Evolutionary conservation across 64 coral and sea anemone species (phyloP).

Genomic region (Montipora capricornis): DNA sequence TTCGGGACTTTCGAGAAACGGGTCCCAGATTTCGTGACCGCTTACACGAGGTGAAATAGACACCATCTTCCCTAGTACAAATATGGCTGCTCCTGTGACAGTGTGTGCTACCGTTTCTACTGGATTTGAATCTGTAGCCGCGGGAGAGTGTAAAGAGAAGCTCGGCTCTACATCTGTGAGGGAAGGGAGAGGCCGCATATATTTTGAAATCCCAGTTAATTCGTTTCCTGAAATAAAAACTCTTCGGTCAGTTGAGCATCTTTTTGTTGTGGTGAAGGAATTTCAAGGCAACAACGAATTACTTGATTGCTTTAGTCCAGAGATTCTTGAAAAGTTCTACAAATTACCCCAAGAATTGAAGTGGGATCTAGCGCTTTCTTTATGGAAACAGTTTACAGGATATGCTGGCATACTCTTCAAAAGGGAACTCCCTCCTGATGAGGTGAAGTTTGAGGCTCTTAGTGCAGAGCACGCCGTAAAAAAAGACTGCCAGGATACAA

Average conservation of each 20-base stretch:
- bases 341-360: constrained; percentile 65
- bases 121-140: constrained; percentile 83
- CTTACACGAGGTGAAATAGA: too few species aligned
- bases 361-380: constrained; percentile 69
- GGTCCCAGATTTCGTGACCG: too few species aligned
- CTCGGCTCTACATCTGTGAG: constrained; percentile 66
- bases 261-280: constrained; percentile 88
- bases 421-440: background rate
- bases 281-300: constrained; percentile 38
- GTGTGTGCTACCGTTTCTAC: constrained; percentile 90
- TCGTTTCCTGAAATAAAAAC: constrained; percentile 61
- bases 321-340: constrained; percentile 79
- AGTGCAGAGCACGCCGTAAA: background rate
- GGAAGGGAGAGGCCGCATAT: constrained; percentile 83
- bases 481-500: background rate
- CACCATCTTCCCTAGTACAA: background rate
- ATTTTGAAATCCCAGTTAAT: constrained; percentile 80
- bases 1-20: too few species aligned
- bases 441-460: background rate
- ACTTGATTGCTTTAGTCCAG: constrained; percentile 51
- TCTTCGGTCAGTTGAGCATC: constrained; percentile 86
- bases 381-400: constrained; percentile 87
- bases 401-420: constrained; percentile 47
- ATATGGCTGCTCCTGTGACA: constrained; percentile 60
- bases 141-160: constrained; percentile 85